These are phyloP conservation scores for Cheilosia impressa DNA, from an alignment of 2,888 invertebrate genomes.

Conservation along the genomic window DNA sequence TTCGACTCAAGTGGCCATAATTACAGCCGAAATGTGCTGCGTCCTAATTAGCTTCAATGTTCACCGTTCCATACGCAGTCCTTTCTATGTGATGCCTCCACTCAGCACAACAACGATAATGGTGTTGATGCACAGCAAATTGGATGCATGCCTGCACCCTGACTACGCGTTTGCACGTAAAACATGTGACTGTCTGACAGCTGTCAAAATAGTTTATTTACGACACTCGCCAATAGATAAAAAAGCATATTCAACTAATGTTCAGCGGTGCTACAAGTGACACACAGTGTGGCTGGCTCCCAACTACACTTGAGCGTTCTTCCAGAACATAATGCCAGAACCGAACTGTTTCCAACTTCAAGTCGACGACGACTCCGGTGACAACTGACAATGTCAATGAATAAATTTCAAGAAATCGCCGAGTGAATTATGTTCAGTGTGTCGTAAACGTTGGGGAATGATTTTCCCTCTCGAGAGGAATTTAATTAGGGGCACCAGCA, in stretches of 20 bases:
- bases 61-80: background rate
- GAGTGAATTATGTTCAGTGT: conserved; percentile 71
- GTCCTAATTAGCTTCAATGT: background rate
- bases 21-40: background rate
- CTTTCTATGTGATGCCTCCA: background rate
- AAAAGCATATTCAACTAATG: conserved; percentile 20
- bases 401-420: conserved; percentile 69
- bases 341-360: conserved; percentile 15
- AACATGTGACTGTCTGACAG: conserved; percentile 72
- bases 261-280: conserved; percentile 28
- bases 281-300: conserved; percentile 17
- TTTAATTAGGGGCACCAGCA: conserved; percentile 66
- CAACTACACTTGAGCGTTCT: background rate
- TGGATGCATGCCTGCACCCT: conserved; percentile 47
- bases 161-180: conserved; percentile 45
- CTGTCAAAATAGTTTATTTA: conserved; percentile 74
- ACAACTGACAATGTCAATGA: conserved; percentile 74
- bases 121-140: conserved; percentile 67
- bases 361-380: conserved; percentile 41
- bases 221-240: conserved; percentile 66
- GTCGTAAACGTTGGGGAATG: conserved; percentile 62
- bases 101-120: conserved; percentile 3
- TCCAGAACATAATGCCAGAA: conserved; percentile 7
- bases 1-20: background rate
- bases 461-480: conserved; percentile 61